These are phyloP conservation scores for Sebastiscus albofasciatus DNA, from an alignment of 2,797 vertebrate genomes.

Conservation along the genomic window DNA sequence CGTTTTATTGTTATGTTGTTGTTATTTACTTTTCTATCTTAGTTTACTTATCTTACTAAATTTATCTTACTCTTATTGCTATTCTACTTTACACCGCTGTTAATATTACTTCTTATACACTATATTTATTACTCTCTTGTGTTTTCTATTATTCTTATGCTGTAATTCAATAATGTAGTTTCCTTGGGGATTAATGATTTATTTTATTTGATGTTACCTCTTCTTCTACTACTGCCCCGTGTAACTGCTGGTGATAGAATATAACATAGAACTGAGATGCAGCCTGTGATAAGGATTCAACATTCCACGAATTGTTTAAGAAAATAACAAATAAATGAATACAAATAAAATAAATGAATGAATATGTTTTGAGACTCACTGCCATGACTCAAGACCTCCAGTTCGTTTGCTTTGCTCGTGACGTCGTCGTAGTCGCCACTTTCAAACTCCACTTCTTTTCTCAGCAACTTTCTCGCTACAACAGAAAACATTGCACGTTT, in stretches of 20 bases:
- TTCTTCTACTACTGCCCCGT: background rate
- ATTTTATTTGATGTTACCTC: background rate
- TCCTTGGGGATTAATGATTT: background rate
- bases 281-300: background rate
- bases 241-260: background rate
- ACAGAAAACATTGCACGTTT: background rate
- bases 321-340: background rate
- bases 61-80: background rate
- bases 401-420: slow-evolving; percentile 6
- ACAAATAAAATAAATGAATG: background rate
- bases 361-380: slow-evolving; percentile 35
- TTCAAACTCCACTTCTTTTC: slow-evolving; percentile 33
- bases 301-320: background rate
- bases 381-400: background rate
- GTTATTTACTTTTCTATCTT: background rate
- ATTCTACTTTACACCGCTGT: background rate
- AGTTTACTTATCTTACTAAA: background rate
- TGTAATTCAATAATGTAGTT: too few species aligned
- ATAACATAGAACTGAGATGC: background rate
- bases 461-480: slow-evolving; percentile 25
- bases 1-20: background rate
- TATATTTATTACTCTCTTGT: background rate
- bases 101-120: background rate
- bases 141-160: too few species aligned
- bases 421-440: slow-evolving; percentile 61